Conservation (phyloP, 2,888 invertebrate genomes). For the Melangyna quadrimaculata region DNA sequence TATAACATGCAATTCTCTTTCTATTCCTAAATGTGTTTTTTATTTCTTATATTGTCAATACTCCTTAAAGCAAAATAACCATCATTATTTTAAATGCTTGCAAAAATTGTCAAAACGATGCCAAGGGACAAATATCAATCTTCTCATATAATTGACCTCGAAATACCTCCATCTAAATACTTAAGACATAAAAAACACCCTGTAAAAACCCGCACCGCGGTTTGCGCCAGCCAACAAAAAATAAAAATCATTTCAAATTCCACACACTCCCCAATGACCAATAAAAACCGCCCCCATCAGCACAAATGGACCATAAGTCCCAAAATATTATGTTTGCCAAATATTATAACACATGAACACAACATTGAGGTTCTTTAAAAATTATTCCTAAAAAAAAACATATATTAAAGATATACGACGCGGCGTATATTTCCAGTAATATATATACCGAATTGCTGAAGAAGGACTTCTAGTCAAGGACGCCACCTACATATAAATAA, state of each 20-base stretch:
- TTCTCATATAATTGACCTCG: background rate
- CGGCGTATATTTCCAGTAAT: background rate
- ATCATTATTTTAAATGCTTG: no score
- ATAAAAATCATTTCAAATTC: conserved; percentile 2
- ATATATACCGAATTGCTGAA: background rate
- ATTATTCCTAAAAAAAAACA: background rate
- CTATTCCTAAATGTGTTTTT: no score
- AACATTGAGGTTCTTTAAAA: conserved; percentile 19
- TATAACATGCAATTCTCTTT: no score
- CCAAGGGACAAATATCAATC: conserved; percentile 1
- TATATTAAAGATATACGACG: conserved; percentile 3
- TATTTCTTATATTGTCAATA: no score
- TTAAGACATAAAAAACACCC: background rate
- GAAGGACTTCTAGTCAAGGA: conserved; percentile 17
- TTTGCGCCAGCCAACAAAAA: background rate
- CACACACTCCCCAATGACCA: conserved; percentile 1
- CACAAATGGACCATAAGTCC: conserved; percentile 32
- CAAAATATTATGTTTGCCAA: conserved; percentile 30
- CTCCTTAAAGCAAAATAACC: no score
- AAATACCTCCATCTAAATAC: background rate
- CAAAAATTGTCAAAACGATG: background rate
- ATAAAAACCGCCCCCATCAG: conserved; percentile 29
- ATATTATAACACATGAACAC: conserved; percentile 21
- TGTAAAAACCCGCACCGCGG: background rate
- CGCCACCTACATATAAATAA: conserved; percentile 11